phyloP scores from a whole-genome alignment of 2,888 invertebrate genomes.

The Cosmia trapezina region DNA sequence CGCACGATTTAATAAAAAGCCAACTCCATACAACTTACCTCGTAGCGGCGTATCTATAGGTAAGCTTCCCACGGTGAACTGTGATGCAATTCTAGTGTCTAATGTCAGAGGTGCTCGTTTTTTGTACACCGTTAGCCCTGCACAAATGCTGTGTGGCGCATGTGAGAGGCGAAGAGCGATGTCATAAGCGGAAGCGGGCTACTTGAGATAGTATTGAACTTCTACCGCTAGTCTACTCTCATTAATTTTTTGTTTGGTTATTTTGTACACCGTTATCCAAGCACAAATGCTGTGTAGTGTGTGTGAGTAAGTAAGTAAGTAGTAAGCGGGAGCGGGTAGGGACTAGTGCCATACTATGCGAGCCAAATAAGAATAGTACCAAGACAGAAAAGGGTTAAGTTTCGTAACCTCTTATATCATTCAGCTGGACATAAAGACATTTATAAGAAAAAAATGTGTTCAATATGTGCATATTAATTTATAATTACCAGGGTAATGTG shows the following conservation, averaged over 20 bases:
- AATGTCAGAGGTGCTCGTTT: conserved; percentile 89
- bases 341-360: no score
- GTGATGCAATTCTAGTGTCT: conserved; percentile 88
- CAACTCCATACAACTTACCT: conserved; percentile 67
- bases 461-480: no score
- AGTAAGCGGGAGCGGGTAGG: conserved; percentile 6
- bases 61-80: conserved; percentile 86
- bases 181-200: conserved; percentile 23
- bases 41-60: conserved; percentile 76
- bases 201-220: neutral
- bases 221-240: neutral
- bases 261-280: neutral
- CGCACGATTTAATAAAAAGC: conserved; percentile 59
- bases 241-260: conserved; percentile 2
- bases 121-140: conserved; percentile 88
- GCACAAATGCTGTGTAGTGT: neutral
- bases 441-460: no score
- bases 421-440: no score
- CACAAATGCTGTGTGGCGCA: conserved; percentile 67
- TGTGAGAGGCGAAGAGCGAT: conserved; percentile 49
- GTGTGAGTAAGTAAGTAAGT: neutral
- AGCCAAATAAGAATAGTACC: no score
- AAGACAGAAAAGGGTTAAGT: no score
- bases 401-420: no score
- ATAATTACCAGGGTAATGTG: no score